These are phyloP conservation scores for Willisornis vidua DNA, from an alignment of 2,113 vertebrate genomes.

Conservation along the genomic window DNA sequence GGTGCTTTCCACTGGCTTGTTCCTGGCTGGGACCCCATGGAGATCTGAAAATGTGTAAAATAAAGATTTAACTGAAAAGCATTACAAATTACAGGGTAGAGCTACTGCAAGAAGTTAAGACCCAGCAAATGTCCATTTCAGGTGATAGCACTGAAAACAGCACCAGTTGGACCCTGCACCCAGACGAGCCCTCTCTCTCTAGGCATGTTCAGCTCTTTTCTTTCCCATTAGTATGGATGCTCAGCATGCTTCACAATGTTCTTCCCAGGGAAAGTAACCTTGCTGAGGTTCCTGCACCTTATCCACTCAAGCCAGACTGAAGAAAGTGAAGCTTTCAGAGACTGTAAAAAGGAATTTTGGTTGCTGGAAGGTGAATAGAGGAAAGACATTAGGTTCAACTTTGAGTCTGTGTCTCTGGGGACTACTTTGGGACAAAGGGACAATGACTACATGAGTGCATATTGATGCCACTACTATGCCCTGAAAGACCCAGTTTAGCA, in stretches of 20 bases:
- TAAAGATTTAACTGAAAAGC: not conserved
- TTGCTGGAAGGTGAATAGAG: not conserved
- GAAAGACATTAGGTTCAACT: not conserved
- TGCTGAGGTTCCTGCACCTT: not conserved
- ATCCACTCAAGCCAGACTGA: not conserved
- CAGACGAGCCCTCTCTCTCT: not conserved
- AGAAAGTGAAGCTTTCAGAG: accelerated
- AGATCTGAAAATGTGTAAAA: not conserved
- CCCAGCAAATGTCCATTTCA: not conserved
- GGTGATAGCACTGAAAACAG: not conserved
- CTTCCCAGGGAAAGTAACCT: not conserved
- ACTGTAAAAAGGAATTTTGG: not conserved
- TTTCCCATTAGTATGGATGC: not conserved
- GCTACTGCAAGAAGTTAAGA: not conserved
- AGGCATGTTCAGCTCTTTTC: not conserved
- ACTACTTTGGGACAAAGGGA: not conserved
- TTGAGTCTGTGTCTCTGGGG: not conserved
- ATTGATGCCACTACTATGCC: not conserved
- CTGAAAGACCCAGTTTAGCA: not conserved
- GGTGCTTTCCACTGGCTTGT: too few relatives aligned
- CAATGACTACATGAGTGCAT: not conserved
- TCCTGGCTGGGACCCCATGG: not conserved
- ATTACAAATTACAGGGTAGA: not conserved
- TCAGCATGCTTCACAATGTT: accelerated
- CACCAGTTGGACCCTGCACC: not conserved